Percentiles rank a stretch among this genome's conserved stretches.
These are phyloP conservation scores for Anastrepha ludens DNA, from an alignment of 1,140 invertebrate species.

Conservation along the genomic window DNA sequence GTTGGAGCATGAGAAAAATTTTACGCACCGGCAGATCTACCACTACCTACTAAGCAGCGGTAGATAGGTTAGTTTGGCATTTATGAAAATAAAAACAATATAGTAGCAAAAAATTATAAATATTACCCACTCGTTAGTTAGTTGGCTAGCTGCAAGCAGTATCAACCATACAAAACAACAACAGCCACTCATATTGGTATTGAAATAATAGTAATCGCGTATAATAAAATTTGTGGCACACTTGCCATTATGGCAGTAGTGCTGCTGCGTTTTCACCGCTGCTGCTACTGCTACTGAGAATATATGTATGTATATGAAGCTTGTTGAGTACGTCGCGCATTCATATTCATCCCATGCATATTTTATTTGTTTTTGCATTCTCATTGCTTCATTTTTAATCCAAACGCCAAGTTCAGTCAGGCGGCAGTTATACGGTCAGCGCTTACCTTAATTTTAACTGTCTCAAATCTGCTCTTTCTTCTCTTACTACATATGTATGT, in stretches of 20 bases:
- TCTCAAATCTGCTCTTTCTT: not conserved
- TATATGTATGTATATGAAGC: no score
- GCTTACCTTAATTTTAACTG: not conserved
- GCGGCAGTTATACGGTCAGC: not conserved
- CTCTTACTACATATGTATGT: not conserved
- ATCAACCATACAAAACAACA: not conserved
- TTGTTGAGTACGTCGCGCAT: no score
- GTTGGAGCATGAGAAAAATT: conserved; percentile 29
- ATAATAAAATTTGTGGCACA: not conserved
- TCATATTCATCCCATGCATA: no score
- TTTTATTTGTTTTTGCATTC: no score
- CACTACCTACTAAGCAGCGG: no score
- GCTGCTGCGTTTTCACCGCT: not conserved
- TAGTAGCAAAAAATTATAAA: not conserved
- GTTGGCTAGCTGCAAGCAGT: not conserved
- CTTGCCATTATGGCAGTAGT: not conserved
- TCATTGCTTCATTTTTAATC: no score
- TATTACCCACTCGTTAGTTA: not conserved
- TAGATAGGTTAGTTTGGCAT: not conserved
- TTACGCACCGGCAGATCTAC: not conserved
- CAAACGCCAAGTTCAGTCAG: no score
- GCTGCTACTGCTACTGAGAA: not conserved
- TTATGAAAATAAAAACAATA: not conserved
- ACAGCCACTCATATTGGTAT: not conserved
- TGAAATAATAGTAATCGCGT: not conserved